A percentile compares a stretch with the other conserved stretches of the same genome.
Conservation (phyloP, 2,888 invertebrate genomes). For the Chymomyza caudatula region DNA sequence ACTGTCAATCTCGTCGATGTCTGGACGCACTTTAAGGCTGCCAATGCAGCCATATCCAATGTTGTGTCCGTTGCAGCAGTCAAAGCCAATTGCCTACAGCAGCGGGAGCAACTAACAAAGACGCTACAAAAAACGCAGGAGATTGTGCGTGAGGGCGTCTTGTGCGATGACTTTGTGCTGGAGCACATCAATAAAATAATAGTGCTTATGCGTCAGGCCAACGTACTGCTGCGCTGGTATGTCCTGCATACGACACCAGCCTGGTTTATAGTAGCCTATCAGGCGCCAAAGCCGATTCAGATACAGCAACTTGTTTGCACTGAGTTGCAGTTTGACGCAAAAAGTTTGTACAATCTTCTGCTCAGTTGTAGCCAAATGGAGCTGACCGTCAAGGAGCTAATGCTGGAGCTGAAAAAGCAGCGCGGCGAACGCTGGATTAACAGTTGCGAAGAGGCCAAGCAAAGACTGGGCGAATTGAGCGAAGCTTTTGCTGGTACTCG, state of each 20-base stretch:
- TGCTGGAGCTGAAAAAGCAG: slow-evolving; percentile 84
- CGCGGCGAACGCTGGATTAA: slow-evolving; percentile 88
- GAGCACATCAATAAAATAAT: slow-evolving; percentile 89
- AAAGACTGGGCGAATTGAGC: slow-evolving; percentile 89
- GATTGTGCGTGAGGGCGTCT: slow-evolving; percentile 88
- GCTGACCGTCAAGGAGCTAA: slow-evolving; percentile 89
- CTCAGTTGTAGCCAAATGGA: slow-evolving; percentile 95
- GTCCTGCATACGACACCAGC: slow-evolving; percentile 87
- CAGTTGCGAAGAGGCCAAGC: slow-evolving; percentile 87
- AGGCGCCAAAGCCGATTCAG: slow-evolving; percentile 81
- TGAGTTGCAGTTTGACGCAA: slow-evolving; percentile 87
- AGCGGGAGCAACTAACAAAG: slow-evolving; percentile 82
- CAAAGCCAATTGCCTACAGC: slow-evolving; percentile 84
- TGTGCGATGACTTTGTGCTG: slow-evolving; percentile 88
- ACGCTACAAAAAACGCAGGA: slow-evolving; percentile 81
- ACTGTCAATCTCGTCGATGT: slow-evolving; percentile 94
- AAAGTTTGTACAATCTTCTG: slow-evolving; percentile 86
- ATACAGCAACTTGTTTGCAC: slow-evolving; percentile 86
- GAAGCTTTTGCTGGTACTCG: slow-evolving; percentile 94
- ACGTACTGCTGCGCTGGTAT: slow-evolving; percentile 94
- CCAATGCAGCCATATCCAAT: slow-evolving; percentile 89
- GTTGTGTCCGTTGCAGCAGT: slow-evolving; percentile 87
- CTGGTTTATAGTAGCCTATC: slow-evolving; percentile 57
- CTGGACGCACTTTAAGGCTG: slow-evolving; percentile 97
- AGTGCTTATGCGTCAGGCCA: slow-evolving; percentile 91